Evolutionary conservation across 1,140 invertebrate genomes (phyloP), one percentile per base, ranked within the genome.

Genomic region (Contarinia nasturtii): DNA sequence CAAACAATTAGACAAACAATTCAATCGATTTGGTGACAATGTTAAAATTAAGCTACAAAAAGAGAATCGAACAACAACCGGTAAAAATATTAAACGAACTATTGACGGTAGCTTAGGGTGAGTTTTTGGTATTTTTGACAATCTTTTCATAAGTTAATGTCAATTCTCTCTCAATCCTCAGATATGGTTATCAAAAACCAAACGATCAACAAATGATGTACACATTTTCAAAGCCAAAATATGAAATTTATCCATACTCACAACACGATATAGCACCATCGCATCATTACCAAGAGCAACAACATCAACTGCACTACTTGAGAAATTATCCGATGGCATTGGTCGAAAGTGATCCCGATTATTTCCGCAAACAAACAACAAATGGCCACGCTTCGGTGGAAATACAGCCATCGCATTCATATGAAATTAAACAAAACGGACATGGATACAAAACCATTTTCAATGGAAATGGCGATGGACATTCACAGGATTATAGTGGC

Each of bases 1-100:
- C 43, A 61, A 62, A 46, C 58, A 63, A 49, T 43, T 64, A 47
- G 61, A 64, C 50, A 63, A 60, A 36, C 61, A 64, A 46, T 64
- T 63, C 18, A 61, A 60, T 42, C 42, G 57, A 10, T 59, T 63
- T 43, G 61, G 61, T 18, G 53, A 58, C 41, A 63, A 61, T 38
- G 54, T 64, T 34, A 63, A 61, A 51, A 60, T 64, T 47, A 63
- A 62, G 49, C 55, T 64, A 44, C 59, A 60, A 50, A 51, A 55
- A 10, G 58, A 58, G 10, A 64, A 64, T 47, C 27, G 27, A 3
- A 44, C 51, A 4, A 62, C 60, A 7, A 48, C 21, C n/a, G 20
- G 38, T 17, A 49, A 63, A 42, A 63, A 56, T 47, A 53, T 47
- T 48, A 64, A 64, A 20, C 46, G 61, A 17, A 64, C 61, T n/a